These are phyloP conservation scores for Diploptera punctata DNA, from an alignment of 2,888 invertebrate genomes.

Conservation along the genomic window DNA sequence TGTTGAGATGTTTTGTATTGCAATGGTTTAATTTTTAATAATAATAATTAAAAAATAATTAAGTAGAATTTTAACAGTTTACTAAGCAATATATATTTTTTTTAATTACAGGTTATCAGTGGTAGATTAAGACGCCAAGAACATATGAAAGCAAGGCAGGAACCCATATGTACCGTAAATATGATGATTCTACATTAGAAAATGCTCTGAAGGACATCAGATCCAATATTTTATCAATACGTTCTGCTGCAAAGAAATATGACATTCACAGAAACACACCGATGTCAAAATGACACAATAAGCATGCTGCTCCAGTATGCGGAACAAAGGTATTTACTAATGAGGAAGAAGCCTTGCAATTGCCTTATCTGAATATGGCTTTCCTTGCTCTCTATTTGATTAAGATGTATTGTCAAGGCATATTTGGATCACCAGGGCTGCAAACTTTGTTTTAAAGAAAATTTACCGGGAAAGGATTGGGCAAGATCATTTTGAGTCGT, in stretches of 20 bases:
- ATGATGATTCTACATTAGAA: not conserved
- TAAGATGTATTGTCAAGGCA: not conserved
- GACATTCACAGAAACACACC: not conserved
- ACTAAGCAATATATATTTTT: no score
- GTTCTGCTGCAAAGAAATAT: not conserved
- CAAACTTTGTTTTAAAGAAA: not conserved
- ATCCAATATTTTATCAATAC: not conserved
- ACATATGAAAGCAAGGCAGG: not conserved
- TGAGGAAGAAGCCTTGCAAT: not conserved
- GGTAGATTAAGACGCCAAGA: no score
- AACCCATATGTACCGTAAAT: not conserved
- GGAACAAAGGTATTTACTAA: not conserved
- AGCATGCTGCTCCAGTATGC: not conserved
- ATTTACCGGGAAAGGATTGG: not conserved
- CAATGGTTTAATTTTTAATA: no score
- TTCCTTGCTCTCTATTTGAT: not conserved
- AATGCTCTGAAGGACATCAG: not conserved
- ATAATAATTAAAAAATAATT: no score
- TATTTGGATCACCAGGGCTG: not conserved
- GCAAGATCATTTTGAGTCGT: not conserved
- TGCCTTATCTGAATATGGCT: not conserved
- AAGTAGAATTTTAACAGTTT: no score
- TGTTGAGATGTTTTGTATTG: no score
- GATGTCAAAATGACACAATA: no score
- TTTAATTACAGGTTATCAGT: no score